A percentile compares a stretch with the other conserved stretches of the same genome.
Conservation (phyloP, 1,140 invertebrate species). For the Achroia grisella region DNA sequence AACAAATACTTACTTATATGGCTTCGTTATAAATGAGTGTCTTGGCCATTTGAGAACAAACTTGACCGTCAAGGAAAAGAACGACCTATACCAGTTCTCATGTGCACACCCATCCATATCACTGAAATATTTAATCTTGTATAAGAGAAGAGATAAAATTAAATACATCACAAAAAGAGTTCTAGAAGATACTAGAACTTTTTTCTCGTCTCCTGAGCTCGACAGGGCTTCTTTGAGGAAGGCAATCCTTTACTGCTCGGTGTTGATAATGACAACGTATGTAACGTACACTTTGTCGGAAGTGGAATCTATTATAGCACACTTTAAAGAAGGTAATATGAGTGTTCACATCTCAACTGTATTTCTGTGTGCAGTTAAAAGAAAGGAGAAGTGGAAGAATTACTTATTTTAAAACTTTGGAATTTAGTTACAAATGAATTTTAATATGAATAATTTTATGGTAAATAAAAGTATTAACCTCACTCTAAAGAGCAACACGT, state of each 20-base stretch:
- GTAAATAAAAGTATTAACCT: too few species aligned
- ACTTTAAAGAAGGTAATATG: constrained; percentile 37
- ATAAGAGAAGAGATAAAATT: constrained; percentile 17
- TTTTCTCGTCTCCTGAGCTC: constrained; percentile 10
- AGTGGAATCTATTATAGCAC: constrained; percentile 15
- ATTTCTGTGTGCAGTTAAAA: too few species aligned
- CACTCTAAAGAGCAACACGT: too few species aligned
- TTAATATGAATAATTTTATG: too few species aligned
- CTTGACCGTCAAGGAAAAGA: constrained; percentile 26
- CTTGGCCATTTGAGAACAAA: constrained; percentile 19
- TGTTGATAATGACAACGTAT: constrained; percentile 9
- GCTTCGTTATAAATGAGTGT: constrained; percentile 19
- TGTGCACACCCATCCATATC: constrained; percentile 21
- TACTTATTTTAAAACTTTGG: too few species aligned
- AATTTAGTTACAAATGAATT: too few species aligned
- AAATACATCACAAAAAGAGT: constrained; percentile 16
- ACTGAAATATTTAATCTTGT: constrained; percentile 20
- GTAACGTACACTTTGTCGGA: constrained; percentile 10
- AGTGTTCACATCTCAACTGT: too few species aligned
- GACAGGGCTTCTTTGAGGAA: constrained; percentile 18
- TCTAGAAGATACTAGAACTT: constrained; percentile 16
- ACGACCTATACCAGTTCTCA: constrained; percentile 28
- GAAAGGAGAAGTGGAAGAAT: too few species aligned
- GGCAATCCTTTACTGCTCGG: constrained; percentile 14
- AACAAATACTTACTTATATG: constrained; percentile 19